These are phyloP conservation scores for Scelioninae gen. 2 DNA, from an alignment of 2,888 invertebrate species.

Conservation along the genomic window DNA sequence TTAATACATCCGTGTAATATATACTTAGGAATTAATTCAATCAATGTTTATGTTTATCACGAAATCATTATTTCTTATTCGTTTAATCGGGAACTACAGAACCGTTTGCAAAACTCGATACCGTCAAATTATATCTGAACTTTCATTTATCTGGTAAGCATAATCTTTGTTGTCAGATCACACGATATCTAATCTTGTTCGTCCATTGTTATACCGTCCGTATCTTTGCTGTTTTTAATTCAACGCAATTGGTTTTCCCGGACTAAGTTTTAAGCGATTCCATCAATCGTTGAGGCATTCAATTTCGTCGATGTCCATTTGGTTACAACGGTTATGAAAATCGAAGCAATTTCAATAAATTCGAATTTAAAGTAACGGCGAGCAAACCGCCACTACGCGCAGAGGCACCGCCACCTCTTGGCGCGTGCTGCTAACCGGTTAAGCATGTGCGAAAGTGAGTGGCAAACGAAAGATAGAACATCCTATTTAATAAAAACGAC, in stretches of 20 bases:
- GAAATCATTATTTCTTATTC: too few relatives aligned
- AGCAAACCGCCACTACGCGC: too few relatives aligned
- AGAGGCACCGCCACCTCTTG: constrained; percentile 16
- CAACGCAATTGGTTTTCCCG: too few relatives aligned
- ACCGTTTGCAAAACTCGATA: too few relatives aligned
- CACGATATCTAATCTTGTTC: constrained; percentile 8
- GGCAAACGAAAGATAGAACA: constrained; percentile 56
- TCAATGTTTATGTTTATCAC: neutral
- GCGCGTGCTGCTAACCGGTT: constrained; percentile 11
- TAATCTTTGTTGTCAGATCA: constrained; percentile 19
- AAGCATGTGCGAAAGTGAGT: constrained; percentile 55
- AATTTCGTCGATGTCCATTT: too few relatives aligned
- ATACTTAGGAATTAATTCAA: too few relatives aligned
- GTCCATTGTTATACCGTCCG: too few relatives aligned
- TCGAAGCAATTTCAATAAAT: neutral
- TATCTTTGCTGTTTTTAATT: too few relatives aligned
- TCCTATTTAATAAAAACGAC: constrained; percentile 37
- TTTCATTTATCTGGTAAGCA: constrained; percentile 7
- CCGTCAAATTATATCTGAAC: neutral
- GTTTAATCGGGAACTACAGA: too few relatives aligned
- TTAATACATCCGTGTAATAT: too few relatives aligned
- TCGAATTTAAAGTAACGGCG: neutral
- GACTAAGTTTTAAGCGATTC: too few relatives aligned
- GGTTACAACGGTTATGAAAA: neutral
- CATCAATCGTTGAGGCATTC: too few relatives aligned